Base-by-base conservation (phyloP, 1,140 invertebrate species). In the Nautilus pompilius region DNA sequence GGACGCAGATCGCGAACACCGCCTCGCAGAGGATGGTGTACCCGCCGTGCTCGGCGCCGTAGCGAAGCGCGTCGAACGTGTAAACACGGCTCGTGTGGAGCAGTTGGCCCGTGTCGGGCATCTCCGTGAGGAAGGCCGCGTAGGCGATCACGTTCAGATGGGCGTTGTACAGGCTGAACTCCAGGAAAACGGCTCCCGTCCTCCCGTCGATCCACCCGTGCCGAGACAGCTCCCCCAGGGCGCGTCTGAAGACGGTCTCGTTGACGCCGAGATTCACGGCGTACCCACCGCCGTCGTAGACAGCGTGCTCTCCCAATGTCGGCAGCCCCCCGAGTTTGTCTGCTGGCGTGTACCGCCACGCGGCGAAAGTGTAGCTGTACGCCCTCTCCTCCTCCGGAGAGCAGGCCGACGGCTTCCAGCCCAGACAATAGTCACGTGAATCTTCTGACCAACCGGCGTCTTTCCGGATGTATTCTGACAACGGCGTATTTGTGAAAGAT, bases 101-200 rank as follows among this genome's bases (percentile, higher is more conserved):
- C n/a, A n/a, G n/a, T n/a, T n/a, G n/a, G n/a, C 84, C 85, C 8
- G 80, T 77, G 24, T 84, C 83, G n/a, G 82, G 63, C 66, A 84
- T 83, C 66, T 85, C 85, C 3, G 61, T 54, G 10, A 71, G 53
- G 53, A 68, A 63, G 32, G 46, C 55, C 2, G 60, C 34, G n/a
- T 64, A 63, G 1, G 65, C n/a, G 45, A 74, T 67, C 28, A 76
- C 32, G 29, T 74, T 73, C 1, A 62, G 59, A 45, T 73, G 68
- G 5, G 83, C 80, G 70, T 86, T 86, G 63, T 85, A 86, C 0
- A 83, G 70, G 10, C 84, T 82, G 65, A 85, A 84, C 56, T 86
- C 85, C 2, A 83, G 63, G 60, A 85, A 80, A 30, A 86, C 72
- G 2, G 84, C 85, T 63, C 85, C 67, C 4, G 85, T 85, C 24